Evolutionary conservation across 2,113 vertebrate genomes (phyloP).

Genomic region (Ciconia maguari): DNA sequence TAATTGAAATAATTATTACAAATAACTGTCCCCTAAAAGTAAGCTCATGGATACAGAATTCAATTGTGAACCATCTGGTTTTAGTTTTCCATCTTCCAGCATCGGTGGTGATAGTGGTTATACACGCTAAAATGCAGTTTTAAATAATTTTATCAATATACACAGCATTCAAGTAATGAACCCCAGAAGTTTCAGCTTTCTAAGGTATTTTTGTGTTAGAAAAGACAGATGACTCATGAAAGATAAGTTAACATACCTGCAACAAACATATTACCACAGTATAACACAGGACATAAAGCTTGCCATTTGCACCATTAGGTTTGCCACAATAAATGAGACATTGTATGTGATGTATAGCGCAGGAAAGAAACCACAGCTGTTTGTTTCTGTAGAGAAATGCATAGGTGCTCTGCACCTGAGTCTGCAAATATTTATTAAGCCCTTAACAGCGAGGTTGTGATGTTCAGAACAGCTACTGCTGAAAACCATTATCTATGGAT

Average conservation of each 20-base stretch:
- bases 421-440: constrained; percentile 68
- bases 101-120: fast-evolving
- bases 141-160: not conserved
- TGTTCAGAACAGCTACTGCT: constrained; percentile 42
- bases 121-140: not conserved
- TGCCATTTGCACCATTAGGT: constrained; percentile 73
- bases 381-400: constrained; percentile 50
- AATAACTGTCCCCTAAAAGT: not conserved
- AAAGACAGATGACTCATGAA: constrained; percentile 68
- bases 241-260: constrained; percentile 53
- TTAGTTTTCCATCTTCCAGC: not conserved
- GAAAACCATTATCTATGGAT: constrained; percentile 77
- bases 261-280: constrained; percentile 50
- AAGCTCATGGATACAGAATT: not conserved
- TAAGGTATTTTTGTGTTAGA: constrained; percentile 33
- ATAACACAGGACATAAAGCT: constrained; percentile 59
- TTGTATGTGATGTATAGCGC: constrained; percentile 73
- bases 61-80: not conserved
- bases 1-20: not conserved
- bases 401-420: constrained; percentile 69
- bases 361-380: constrained; percentile 78
- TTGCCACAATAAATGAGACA: constrained; percentile 71
- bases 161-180: not conserved
- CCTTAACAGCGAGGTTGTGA: constrained; percentile 48
- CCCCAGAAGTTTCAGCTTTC: not conserved